These are phyloP conservation scores for Garra rufa DNA, from an alignment of 2,113 vertebrate species.

Conservation along the genomic window DNA sequence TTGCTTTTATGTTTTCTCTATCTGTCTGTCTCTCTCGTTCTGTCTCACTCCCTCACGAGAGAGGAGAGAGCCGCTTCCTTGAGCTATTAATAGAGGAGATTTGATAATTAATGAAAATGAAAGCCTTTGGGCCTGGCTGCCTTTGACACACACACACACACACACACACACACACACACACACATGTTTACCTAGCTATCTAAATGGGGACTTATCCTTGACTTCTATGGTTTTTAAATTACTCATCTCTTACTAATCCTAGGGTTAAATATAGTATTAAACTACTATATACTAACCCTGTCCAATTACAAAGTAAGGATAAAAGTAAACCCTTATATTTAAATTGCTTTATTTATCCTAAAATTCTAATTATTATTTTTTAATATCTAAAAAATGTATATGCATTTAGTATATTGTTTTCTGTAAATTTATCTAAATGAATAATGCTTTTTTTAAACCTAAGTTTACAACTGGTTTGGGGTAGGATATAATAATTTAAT, in stretches of 20 bases:
- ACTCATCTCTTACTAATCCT: neutral
- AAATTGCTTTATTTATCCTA: too few relatives aligned
- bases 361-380: too few relatives aligned
- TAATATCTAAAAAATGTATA: too few relatives aligned
- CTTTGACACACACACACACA: constrained; percentile 38
- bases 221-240: neutral
- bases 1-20: constrained; percentile 27
- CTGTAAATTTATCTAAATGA: too few relatives aligned
- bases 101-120: constrained; percentile 76
- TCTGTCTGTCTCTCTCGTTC: constrained; percentile 14
- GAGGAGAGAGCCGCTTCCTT: constrained; percentile 60
- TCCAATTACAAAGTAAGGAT: neutral
- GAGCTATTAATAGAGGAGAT: constrained; percentile 77
- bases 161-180: constrained; percentile 29
- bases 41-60: constrained; percentile 53
- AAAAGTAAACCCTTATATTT: neutral
- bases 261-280: neutral
- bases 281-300: neutral
- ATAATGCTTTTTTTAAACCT: too few relatives aligned
- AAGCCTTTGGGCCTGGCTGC: constrained; percentile 65
- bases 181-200: constrained; percentile 18
- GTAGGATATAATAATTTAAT: too few relatives aligned
- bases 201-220: constrained; percentile 9
- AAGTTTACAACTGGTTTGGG: too few relatives aligned
- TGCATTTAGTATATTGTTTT: too few relatives aligned